Evolutionary conservation across 1,140 invertebrate genomes (phyloP), one percentile per base, ranked within the genome.

Genomic region (Cydia amplana): DNA sequence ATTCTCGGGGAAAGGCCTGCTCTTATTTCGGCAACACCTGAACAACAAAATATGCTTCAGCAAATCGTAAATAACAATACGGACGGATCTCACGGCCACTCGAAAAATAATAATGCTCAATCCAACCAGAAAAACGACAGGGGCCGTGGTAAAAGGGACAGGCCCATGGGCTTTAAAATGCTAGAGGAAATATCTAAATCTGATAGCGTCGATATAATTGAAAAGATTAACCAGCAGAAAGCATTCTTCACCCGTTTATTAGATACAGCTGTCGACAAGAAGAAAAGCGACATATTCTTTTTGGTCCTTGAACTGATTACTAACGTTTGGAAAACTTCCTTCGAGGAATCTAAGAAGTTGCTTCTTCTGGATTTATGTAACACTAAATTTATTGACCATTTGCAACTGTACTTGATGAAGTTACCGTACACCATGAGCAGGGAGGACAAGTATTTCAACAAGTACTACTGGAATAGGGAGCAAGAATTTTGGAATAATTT

Each of bases 401-500:
- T 93, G 14, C 76, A 82, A 25, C 81, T 78, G 14, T 93, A 91
- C 83, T 76, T 93, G 43, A 84, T 86, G 77, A 78, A 88, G 36
- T 80, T 93, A 64, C 88, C 88, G 12, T 91, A 91, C 51, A 77
- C 81, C 6, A 76, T 80, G 10, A 73, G 63, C 40, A 84, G 84
- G 12, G 55, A 77, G 2, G 65, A 81, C 28, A 90, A 90, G 65
- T 83, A 77, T 23, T 75, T 89, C 40, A 86, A 92, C 64, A 80
- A 82, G 49, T 78, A 77, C 67, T 93, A 93, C 64, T 94, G 93
- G 93, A 83, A 84, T 9, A 80, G 91, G 73, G 79, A 82, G 79
- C 80, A 81, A 25, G 75, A 79, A 25, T 94, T 94, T 86, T 94
- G 91, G 88, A 67, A 75, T 0, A 88, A 93, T 78, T 85, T 93